Evolutionary conservation across 2,797 vertebrate genomes (phyloP).

Genomic region (Pyrrhura leucotis): DNA sequence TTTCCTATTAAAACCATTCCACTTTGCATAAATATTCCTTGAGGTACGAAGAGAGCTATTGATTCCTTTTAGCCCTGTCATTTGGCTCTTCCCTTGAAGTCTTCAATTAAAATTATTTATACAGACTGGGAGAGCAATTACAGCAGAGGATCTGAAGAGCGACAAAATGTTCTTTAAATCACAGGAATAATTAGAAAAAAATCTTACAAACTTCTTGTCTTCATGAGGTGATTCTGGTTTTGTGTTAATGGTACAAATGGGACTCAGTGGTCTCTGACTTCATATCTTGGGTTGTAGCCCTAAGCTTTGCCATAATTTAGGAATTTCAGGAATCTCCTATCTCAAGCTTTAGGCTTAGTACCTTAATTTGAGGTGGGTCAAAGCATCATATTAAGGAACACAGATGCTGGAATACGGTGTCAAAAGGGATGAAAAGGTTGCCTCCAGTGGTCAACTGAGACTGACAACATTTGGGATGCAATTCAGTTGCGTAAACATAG

Average conservation of each 20-base stretch:
- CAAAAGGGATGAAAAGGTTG: not conserved
- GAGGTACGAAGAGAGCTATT: not conserved
- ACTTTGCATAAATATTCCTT: not conserved
- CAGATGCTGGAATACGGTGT: not conserved
- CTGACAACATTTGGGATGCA: not conserved
- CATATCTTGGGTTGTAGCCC: not conserved
- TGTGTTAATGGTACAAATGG: not conserved
- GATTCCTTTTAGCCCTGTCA: not conserved
- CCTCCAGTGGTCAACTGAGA: not conserved
- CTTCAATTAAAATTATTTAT: not conserved
- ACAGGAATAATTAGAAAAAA: not conserved
- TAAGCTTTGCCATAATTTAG: not conserved
- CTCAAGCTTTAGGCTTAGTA: not conserved
- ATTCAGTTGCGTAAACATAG: not conserved
- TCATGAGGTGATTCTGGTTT: not conserved
- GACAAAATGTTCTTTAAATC: not conserved
- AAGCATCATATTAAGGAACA: not conserved
- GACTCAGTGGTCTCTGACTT: not conserved
- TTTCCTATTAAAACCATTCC: not conserved
- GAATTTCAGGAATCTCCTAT: not conserved
- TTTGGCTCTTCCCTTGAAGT: conserved; percentile 6
- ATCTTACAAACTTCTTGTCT: not conserved
- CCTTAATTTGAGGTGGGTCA: not conserved
- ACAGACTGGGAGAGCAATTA: not conserved
- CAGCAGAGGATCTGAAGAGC: not conserved